These are phyloP conservation scores for Hydrochoerus hydrochaeris DNA, from an alignment of 2,113 vertebrate genomes.

Conservation along the genomic window DNA sequence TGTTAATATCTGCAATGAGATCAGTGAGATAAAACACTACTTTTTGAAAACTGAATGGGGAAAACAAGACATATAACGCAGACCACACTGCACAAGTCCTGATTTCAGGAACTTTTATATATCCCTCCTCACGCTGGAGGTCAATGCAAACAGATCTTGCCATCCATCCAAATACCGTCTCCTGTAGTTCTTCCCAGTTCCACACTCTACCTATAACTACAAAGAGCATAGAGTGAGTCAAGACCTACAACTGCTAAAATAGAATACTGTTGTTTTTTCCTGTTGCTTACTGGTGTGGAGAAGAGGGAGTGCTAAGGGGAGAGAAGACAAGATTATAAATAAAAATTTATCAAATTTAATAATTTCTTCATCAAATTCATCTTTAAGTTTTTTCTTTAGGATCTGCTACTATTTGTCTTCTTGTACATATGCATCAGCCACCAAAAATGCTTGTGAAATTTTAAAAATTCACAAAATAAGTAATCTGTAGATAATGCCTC, in stretches of 20 bases:
- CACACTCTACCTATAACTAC: neutral
- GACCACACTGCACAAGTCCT: neutral
- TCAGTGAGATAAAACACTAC: neutral
- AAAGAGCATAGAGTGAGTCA: neutral
- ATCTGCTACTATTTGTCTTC: neutral
- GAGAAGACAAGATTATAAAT: neutral
- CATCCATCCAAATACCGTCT: neutral
- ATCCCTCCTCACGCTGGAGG: neutral
- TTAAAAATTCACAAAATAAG: neutral
- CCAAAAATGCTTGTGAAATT: neutral
- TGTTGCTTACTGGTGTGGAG: neutral
- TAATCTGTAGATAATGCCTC: neutral
- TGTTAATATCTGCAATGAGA: neutral
- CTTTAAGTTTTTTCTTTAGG: neutral
- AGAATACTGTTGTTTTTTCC: neutral
- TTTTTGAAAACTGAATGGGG: neutral
- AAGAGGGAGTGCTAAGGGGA: neutral
- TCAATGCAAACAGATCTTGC: fast-evolving
- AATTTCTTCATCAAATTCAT: neutral
- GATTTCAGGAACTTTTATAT: neutral
- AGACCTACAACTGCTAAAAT: neutral
- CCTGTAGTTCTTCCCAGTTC: neutral
- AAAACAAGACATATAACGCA: neutral
- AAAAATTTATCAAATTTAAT: neutral
- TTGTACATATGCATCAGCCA: neutral